These are phyloP conservation scores for Sepioteuthis lessoniana DNA, from an alignment of 2,888 invertebrate species.

Conservation along the genomic window DNA sequence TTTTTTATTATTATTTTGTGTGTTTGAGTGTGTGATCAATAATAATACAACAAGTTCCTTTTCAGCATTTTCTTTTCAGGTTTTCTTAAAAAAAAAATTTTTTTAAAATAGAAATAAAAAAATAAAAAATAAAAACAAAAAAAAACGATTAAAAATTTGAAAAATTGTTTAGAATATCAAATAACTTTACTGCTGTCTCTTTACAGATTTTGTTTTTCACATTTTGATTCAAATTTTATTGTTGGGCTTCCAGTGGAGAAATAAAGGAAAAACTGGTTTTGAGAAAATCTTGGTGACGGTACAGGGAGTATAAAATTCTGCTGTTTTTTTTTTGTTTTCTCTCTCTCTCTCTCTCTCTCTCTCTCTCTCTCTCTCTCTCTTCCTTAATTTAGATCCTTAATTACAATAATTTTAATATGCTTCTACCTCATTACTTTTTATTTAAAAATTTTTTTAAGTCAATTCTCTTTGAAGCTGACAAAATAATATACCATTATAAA, in stretches of 20 bases:
- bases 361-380: not conserved
- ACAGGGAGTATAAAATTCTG: not conserved
- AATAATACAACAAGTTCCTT: not conserved
- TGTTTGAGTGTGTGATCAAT: not conserved
- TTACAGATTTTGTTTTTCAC: slow-evolving; percentile 46
- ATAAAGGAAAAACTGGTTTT: not conserved
- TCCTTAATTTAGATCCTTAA: too few relatives aligned
- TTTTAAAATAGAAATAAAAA: too few relatives aligned
- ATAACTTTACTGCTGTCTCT: slow-evolving; percentile 40
- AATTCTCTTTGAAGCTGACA: not conserved
- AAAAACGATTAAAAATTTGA: too few relatives aligned
- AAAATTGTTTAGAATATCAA: not conserved
- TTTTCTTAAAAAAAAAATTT: not conserved
- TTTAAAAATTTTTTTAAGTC: not conserved
- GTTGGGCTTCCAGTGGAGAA: not conserved
- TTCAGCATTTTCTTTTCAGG: not conserved
- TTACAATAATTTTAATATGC: not conserved
- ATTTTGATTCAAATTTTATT: slow-evolving; percentile 40
- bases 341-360: not conserved
- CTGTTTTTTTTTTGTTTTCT: not conserved
- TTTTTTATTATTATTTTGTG: not conserved
- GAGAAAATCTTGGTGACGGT: not conserved
- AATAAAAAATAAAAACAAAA: too few relatives aligned
- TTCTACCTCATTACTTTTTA: not conserved
- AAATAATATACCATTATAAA: not conserved